phyloP scores from a whole-genome alignment of 92 coral and sea anemone species.

The Phymanthus crucifer region DNA sequence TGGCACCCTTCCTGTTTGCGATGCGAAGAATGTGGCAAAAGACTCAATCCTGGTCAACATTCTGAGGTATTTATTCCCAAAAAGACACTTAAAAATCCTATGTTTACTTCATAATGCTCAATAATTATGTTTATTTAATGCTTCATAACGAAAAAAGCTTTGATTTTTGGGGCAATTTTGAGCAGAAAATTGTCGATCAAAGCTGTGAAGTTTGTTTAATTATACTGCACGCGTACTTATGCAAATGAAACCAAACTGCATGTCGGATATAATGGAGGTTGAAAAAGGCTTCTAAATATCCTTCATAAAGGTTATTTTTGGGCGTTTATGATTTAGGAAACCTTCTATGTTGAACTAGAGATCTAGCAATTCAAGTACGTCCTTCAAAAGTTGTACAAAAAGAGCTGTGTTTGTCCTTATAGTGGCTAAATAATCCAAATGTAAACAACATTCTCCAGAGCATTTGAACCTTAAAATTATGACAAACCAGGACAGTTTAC shows the following conservation, averaged over 20 bases:
- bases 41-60: slow-evolving; percentile 97
- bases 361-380: background rate
- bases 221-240: background rate
- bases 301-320: background rate
- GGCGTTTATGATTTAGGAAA: background rate
- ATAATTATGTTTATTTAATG: background rate
- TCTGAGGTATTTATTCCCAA: slow-evolving; percentile 71
- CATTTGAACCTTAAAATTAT: too few species aligned
- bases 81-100: background rate
- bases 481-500: too few species aligned
- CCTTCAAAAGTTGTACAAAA: background rate
- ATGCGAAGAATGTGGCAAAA: slow-evolving; percentile 97
- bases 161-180: background rate
- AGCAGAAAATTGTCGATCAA: background rate
- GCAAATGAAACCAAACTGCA: background rate
- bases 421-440: background rate
- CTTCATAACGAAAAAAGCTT: background rate
- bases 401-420: background rate
- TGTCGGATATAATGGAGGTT: too few species aligned
- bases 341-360: background rate
- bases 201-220: background rate
- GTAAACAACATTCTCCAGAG: too few species aligned
- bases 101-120: background rate
- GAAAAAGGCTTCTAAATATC: background rate
- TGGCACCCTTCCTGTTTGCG: slow-evolving; percentile 98